Evolutionary conservation across 2,888 invertebrate genomes (phyloP).

Genomic region (Archaeoteleia sp.): DNA sequence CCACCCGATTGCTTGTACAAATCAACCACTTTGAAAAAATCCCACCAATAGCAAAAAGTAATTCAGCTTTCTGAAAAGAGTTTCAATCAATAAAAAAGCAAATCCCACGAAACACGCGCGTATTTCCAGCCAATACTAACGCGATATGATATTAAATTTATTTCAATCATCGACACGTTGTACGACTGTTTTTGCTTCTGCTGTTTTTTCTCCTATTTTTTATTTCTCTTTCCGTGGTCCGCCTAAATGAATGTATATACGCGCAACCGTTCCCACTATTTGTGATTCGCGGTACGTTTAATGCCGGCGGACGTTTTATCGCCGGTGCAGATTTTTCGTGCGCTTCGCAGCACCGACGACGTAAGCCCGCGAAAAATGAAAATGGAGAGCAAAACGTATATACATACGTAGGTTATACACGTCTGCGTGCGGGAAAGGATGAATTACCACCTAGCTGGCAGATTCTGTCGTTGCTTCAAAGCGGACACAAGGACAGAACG

Average conservation of each 20-base stretch:
- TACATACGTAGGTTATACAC: conserved; percentile 22
- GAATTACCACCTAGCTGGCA: conserved; percentile 68
- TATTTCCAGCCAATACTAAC: conserved; percentile 17
- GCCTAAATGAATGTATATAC: conserved; percentile 45
- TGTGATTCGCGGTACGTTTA: conserved; percentile 50
- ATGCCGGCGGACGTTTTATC: conserved; percentile 47
- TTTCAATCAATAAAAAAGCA: conserved; percentile 10
- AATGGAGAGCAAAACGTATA: conserved; percentile 53
- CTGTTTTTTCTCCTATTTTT: conserved; percentile 16
- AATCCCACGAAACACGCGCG: conserved; percentile 20
- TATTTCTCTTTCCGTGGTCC: conserved; percentile 4
- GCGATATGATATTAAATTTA: conserved; percentile 42
- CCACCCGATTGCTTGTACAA: background rate
- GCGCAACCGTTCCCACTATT: conserved; percentile 37
- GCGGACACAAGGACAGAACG: conserved; percentile 62
- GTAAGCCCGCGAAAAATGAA: conserved; percentile 51
- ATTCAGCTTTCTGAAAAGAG: conserved; percentile 3
- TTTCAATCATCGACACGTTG: conserved; percentile 49
- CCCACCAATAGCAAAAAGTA: background rate
- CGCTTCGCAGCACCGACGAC: conserved; percentile 9
- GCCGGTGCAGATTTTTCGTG: conserved; percentile 43
- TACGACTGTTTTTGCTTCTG: conserved; percentile 25
- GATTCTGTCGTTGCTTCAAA: conserved; percentile 63
- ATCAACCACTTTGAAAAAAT: background rate
- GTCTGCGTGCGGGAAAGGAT: conserved; percentile 59